Evolutionary conservation across 2,888 invertebrate species (phyloP), one percentile per base, ranked within the genome.

Genomic region (Sympetrum striolatum): DNA sequence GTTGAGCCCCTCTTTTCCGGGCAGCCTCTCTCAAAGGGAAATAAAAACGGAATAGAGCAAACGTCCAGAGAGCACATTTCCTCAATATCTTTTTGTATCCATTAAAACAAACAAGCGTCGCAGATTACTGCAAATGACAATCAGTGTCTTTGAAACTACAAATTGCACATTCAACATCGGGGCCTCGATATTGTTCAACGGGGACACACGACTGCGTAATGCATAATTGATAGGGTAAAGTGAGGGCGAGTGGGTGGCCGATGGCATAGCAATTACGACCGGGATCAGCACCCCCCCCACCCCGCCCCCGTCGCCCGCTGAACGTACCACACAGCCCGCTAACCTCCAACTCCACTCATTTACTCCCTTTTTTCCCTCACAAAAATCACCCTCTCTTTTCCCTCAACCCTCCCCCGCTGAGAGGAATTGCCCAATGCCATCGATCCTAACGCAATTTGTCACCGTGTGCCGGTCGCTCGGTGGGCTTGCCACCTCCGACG

Each of bases 381-480:
- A 73, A 31, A n/a, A 73, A 73, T 25, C 73, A n/a, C 53, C n/a
- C 80, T 35, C 31, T 35, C 80, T 35, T 80, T 35, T 35, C 58
- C 31, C 12, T 14, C 25, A 6, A 31, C 82, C 15, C 10, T n/a
- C 60, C 35, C 81, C 53, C 44, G 25, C 82, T 18, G 53, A 22
- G 58, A 60, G 86, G 86, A 60, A 60, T 86, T 53, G 35, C 60
- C 86, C 86, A 58, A n/a, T n/a, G 86, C 86, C 86, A 86, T 86
- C 64, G 86, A 86, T 86, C 86, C 86, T 86, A 86, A 86, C 37
- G 64, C 86, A 86, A 86, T 86, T 86, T 86, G 86, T 86, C 86
- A 86, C 86, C 22, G 35, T 53, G 53, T 86, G 86, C 82, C 82
- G 82, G 82, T 44, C 44, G 44, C 44, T 82, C 82, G 82, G 31